Evolutionary conservation across 2,113 vertebrate species (phyloP), one percentile per base, ranked within the genome.

Genomic region (Anguilla rostrata): DNA sequence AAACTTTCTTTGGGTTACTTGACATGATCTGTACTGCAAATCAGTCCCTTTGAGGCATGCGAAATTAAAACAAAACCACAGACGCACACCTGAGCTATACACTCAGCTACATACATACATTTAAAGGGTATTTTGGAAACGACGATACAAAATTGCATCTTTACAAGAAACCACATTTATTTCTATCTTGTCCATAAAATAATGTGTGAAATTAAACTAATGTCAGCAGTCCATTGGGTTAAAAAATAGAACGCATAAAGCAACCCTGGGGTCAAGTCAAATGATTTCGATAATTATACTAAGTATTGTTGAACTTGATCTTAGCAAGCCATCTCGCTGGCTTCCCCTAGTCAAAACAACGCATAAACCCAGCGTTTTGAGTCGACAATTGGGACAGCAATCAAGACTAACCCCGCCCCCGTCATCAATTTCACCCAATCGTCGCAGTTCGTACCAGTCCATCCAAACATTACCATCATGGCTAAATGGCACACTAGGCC

Each of bases 341-440:
- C 71, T 43, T 29, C 20, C 15, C 39, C 26, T n/a, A 75, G 71
- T 75, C 53, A 85, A 84, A 81, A 66, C 60, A 81, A 71, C 43
- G 56, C 18, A 43, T 43, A 43, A 71, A 53, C 41, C 49, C 18
- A 85, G 78, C 75, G 53, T 60, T 89, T 84, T 87, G 81, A 89
- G 66, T 87, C 81, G 78, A 85, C 81, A 86, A 90, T 87, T 84
- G 87, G 91, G 78, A 92, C 90, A 92, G 96, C 92, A 92, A 93
- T 94, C 95, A 91, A 90, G 88, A 82, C 81, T 91, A 93, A 87
- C 93, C 92, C 95, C 96, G 94, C 96, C 97, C 96, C 93, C 91
- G 95, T 91, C 91, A 94, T 96, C 91, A 93, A 89, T 92, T 93
- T 89, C 94, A 93, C 90, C 97, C 97, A 96, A 96, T 96, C 93